A percentile compares a stretch with the other conserved stretches of the same genome.
These are phyloP conservation scores for Lasioglossum baleicum DNA, from an alignment of 1,140 invertebrate genomes.

Conservation along the genomic window DNA sequence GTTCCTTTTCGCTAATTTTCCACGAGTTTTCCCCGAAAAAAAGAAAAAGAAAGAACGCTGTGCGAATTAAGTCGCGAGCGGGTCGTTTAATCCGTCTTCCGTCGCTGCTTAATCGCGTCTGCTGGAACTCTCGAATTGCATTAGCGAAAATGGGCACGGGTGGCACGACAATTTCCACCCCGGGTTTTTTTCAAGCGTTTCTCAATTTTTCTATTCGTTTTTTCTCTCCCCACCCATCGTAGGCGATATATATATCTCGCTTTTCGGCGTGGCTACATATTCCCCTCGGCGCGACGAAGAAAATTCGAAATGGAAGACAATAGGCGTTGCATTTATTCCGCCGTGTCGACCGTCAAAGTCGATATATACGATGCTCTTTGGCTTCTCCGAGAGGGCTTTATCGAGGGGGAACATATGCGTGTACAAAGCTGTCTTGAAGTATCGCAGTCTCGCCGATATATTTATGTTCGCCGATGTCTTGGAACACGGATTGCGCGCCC, in stretches of 20 bases:
- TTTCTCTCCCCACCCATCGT: too few species aligned
- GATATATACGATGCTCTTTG: not conserved
- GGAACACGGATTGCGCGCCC: not conserved
- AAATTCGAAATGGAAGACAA: not conserved
- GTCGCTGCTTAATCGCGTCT: not conserved
- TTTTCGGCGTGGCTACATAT: not conserved
- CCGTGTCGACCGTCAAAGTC: not conserved
- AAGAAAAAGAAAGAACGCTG: not conserved
- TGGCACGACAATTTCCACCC: not conserved
- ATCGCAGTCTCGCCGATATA: not conserved
- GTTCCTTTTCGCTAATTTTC: conserved; percentile 18
- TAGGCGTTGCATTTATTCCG: not conserved
- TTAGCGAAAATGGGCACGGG: conserved; percentile 20
- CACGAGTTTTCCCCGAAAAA: conserved; percentile 1
- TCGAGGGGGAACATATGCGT: not conserved
- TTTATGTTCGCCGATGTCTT: not conserved
- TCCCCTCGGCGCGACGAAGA: not conserved
- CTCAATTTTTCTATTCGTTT: not conserved
- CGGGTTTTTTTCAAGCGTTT: not conserved
- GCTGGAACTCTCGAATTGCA: conserved; percentile 5
- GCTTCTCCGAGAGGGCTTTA: not conserved
- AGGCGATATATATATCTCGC: not conserved
- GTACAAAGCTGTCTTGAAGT: not conserved
- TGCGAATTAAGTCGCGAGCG: not conserved
- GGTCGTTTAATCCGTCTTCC: not conserved